Base-by-base conservation (phyloP, 2,888 invertebrate species). In the Neoitamus cyanurus region DNA sequence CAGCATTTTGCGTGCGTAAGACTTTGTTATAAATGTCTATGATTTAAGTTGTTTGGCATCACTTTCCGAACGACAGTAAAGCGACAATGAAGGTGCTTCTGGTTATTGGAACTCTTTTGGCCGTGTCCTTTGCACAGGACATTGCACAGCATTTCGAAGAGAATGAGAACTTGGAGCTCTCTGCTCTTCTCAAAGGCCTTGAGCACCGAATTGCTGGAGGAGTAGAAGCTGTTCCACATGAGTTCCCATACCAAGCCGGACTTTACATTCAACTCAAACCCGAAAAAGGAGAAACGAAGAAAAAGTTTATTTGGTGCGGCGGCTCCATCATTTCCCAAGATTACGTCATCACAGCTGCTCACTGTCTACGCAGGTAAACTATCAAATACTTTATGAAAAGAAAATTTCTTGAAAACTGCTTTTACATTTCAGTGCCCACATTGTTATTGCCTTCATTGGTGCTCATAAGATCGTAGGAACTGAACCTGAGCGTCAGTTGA, bases 181-280 rank as follows among this genome's bases (percentile, higher is more conserved):
- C 42, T 4, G 5, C 1, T 15, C 58, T 58, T 6, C 58, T 58
- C 25, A 58, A 58, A 15, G 20, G 58, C 2, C 20, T 68, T 20
- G 34, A 80, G 9, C 89, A 89, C 87, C 90, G 85, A 5, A 77
- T 85, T 28, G 83, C 73, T 42, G 86, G 85, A 13, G 86, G 87
- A 25, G 80, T 78, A n/a, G 46, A 78, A 31, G 85, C 87, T 13
- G 13, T 36, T 6, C 77, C 42, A 9, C 83, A 84, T 70, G 89
- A 89, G 88, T 89, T 90, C 83, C 90, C 91, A 1, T 89, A 89
- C 83, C 88, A 90, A 83, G 90, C 88, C 20, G 90, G 89, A 3
- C 31, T 73, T 73, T 73, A 73, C 20, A 34, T 73, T 34, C 31
- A 20, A 37, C 20, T 9, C 13, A 31, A 31, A 30, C 15, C 34